Conservation (phyloP, 1,140 invertebrate species). For the Antheraea pernyi region DNA sequence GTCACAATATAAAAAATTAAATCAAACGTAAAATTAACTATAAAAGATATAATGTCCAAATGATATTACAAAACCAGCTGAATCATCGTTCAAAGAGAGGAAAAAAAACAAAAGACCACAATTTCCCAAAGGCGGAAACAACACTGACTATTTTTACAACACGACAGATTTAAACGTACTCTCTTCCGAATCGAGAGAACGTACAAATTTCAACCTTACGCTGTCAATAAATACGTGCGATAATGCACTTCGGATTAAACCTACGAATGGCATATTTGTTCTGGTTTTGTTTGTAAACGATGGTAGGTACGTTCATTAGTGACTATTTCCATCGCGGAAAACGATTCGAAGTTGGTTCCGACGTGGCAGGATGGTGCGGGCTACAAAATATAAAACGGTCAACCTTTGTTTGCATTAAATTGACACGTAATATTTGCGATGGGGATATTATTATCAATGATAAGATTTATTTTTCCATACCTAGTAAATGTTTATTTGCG, state of each 20-base stretch:
- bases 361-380: conserved; percentile 23
- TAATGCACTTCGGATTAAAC: not conserved
- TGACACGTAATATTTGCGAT: not conserved
- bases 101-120: conserved; percentile 60
- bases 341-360: conserved; percentile 22
- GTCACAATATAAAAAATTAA: no score
- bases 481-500: no score
- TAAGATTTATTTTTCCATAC: no score
- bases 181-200: conserved; percentile 28
- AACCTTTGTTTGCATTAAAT: not conserved
- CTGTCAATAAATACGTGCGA: conserved; percentile 16
- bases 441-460: no score
- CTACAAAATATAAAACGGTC: not conserved
- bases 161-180: conserved; percentile 33
- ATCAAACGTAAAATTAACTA: no score
- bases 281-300: conserved; percentile 20
- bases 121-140: conserved; percentile 68
- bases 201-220: conserved; percentile 46
- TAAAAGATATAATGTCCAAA: no score
- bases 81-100: conserved; percentile 29
- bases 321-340: conserved; percentile 44
- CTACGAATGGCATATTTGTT: conserved; percentile 2
- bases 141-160: conserved; percentile 63
- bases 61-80: conserved; percentile 29
- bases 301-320: conserved; percentile 40